These are phyloP conservation scores for Girardinichthys multiradiatus DNA, from an alignment of 2,113 vertebrate genomes.

Conservation along the genomic window DNA sequence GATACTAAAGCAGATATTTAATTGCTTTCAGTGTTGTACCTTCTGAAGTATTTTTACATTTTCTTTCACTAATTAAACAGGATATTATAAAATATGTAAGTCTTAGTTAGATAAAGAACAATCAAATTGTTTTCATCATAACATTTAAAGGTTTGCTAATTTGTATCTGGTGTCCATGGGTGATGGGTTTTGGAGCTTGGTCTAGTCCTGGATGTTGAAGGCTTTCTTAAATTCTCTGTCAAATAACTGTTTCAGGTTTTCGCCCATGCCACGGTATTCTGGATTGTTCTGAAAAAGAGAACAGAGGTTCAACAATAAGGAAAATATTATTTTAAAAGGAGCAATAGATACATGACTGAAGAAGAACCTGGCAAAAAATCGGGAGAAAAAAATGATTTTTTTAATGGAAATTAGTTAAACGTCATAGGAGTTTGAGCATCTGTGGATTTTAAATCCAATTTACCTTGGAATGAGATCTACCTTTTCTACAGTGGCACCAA, in stretches of 20 bases:
- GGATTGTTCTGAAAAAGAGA: constrained; percentile 63
- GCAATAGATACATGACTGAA: background rate
- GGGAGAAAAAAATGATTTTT: too few relatives aligned
- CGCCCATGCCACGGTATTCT: constrained; percentile 15
- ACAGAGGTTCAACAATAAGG: background rate
- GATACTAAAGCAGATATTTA: background rate
- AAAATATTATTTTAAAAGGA: background rate
- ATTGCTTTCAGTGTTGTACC: background rate
- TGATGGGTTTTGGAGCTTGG: background rate
- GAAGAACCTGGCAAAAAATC: too few relatives aligned
- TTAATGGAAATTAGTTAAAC: too few relatives aligned
- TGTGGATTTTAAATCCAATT: too few relatives aligned
- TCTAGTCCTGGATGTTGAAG: constrained; percentile 56
- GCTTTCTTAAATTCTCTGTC: constrained; percentile 56
- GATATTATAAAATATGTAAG: background rate
- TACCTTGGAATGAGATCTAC: background rate
- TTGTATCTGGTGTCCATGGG: background rate
- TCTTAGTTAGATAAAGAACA: background rate
- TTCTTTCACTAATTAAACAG: background rate
- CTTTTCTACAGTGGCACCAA: background rate
- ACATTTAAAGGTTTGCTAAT: background rate
- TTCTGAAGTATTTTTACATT: background rate
- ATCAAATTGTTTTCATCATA: background rate
- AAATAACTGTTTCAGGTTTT: constrained; percentile 61
- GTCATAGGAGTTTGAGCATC: too few relatives aligned